These are phyloP conservation scores for Aplysia californica DNA, from an alignment of 1,140 invertebrate species.

Conservation along the genomic window DNA sequence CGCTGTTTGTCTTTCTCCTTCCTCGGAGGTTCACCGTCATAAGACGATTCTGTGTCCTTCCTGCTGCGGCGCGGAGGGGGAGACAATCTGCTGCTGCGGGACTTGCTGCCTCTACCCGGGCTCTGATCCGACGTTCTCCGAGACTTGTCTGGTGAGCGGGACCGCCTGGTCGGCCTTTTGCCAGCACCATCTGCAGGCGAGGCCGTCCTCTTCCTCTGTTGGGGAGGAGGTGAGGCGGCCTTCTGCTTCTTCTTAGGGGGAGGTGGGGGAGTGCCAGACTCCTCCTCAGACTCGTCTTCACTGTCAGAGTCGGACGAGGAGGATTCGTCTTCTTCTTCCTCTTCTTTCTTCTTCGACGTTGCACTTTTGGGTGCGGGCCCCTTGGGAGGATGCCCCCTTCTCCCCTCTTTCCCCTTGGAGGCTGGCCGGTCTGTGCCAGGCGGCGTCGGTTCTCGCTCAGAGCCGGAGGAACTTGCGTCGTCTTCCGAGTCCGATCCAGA, in stretches of 20 bases:
- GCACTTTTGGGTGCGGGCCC: not conserved
- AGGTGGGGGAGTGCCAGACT: constrained; percentile 7
- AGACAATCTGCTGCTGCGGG: not conserved
- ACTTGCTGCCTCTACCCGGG: not conserved
- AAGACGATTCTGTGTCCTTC: not conserved
- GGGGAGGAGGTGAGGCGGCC: not conserved
- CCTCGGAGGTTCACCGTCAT: not conserved
- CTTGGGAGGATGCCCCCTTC: not conserved
- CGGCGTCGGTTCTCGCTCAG: not conserved
- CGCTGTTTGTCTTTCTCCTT: no score
- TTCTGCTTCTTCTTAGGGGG: constrained; percentile 2
- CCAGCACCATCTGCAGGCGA: not conserved
- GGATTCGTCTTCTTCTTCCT: not conserved
- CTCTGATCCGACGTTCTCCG: no score
- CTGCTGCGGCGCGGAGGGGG: not conserved
- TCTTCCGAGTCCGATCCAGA: constrained; percentile 16
- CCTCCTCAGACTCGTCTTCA: constrained; percentile 19
- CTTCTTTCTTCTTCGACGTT: not conserved
- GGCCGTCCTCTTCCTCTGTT: not conserved
- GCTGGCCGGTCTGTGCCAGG: constrained; percentile 6
- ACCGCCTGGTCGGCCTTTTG: not conserved
- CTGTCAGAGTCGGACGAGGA: constrained; percentile 27
- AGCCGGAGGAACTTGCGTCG: constrained; percentile 6
- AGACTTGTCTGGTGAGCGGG: not conserved
- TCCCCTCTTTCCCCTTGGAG: not conserved